Conservation (phyloP, 2,888 invertebrate genomes). For the Podabrus alpinus region DNA sequence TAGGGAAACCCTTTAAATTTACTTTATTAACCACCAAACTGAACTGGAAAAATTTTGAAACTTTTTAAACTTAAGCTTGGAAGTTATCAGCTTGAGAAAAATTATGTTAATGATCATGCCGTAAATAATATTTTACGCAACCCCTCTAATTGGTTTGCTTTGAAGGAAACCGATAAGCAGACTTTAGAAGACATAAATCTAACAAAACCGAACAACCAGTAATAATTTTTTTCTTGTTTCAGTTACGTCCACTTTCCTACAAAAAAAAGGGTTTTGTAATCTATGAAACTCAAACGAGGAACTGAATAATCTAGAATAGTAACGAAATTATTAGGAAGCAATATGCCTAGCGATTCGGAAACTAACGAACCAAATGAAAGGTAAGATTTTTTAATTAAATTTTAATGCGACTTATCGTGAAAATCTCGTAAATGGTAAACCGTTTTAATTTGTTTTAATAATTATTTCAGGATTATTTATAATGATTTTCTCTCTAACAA, state of each 20-base stretch:
- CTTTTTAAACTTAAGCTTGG: not conserved
- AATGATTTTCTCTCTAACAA: not conserved
- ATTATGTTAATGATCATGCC: not conserved
- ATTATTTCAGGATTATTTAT: not conserved
- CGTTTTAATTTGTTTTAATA: not conserved
- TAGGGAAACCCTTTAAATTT: not conserved
- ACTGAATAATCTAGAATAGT: not conserved
- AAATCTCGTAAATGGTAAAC: not conserved
- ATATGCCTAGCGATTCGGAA: conserved; percentile 32
- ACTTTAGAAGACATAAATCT: not conserved
- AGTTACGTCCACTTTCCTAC: not conserved
- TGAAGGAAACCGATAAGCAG: not conserved
- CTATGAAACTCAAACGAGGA: not conserved
- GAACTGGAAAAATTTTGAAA: not conserved
- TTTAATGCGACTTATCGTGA: conserved; percentile 1
- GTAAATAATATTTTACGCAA: not conserved
- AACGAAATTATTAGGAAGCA: conserved; percentile 6
- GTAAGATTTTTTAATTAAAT: conserved; percentile 20
- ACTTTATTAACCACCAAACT: not conserved
- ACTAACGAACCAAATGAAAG: conserved; percentile 29
- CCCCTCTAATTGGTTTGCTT: not conserved
- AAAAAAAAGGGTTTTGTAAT: not conserved
- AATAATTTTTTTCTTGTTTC: not conserved
- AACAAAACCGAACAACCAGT: not conserved
- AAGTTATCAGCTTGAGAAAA: not conserved